Conservation (phyloP, 2,113 vertebrate species). For the Notiomystis cincta region DNA sequence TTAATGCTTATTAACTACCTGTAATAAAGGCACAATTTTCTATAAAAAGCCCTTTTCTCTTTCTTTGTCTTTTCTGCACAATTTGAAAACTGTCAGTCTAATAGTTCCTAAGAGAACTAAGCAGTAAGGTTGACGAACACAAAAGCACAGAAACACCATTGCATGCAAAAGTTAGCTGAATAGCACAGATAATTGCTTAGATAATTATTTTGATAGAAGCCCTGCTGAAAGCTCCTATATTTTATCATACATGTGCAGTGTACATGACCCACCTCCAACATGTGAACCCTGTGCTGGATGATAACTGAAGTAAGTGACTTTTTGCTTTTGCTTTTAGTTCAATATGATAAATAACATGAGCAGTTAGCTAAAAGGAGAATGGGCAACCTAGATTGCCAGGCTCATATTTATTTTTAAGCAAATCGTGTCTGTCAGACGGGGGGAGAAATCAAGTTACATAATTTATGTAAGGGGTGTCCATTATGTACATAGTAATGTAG, state of each 20-base stretch:
- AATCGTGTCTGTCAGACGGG: neutral
- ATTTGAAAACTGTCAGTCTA: constrained; percentile 53
- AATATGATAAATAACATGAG: neutral
- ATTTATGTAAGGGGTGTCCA: constrained; percentile 9
- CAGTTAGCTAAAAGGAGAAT: constrained; percentile 1
- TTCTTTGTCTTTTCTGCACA: constrained; percentile 52
- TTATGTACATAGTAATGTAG: neutral
- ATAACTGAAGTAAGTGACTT: neutral
- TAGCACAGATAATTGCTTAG: constrained; percentile 64
- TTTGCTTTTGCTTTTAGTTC: constrained; percentile 30
- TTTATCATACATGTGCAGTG: constrained; percentile 14
- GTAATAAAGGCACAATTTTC: constrained; percentile 45
- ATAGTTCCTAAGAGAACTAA: constrained; percentile 66
- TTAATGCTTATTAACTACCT: constrained; percentile 52
- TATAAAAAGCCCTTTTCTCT: constrained; percentile 48
- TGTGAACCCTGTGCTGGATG: neutral
- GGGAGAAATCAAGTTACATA: neutral
- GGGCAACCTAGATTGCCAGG: neutral
- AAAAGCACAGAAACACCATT: constrained; percentile 57
- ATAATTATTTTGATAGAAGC: constrained; percentile 69
- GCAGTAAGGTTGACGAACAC: constrained; percentile 51
- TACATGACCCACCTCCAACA: constrained; percentile 20
- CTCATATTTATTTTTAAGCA: neutral
- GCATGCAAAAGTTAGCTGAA: constrained; percentile 56
- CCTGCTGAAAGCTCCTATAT: constrained; percentile 31